Base-by-base conservation (phyloP, 2,797 vertebrate genomes). In the Carduelis carduelis region DNA sequence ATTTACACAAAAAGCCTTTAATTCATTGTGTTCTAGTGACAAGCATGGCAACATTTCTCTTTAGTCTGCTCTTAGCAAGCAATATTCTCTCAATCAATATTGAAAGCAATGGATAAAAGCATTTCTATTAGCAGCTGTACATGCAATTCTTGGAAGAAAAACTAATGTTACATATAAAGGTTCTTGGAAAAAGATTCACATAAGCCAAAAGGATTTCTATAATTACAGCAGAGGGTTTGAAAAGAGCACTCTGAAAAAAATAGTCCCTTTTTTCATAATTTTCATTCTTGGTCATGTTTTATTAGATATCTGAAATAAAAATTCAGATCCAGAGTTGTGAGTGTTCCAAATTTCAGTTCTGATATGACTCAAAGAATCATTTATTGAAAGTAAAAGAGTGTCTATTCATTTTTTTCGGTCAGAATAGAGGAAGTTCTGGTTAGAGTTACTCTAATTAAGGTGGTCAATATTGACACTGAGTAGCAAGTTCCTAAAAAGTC, bases 181-280 rank as follows among this genome's bases (percentile, higher is more conserved):
- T 47, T 87, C 68, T 79, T 83, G 19, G 16, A 47, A 83, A 55
- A 88, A 52, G 17, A 20, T 4, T 19, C 21, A 47, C 14, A 7
- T 8, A 70, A 61, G 12, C 50, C 26, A 87, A 60, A 2, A 66
- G 9, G 4, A 60, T 60, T 71, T 75, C 19, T 64, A 10, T 44
- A 72, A 56, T 69, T 80, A 43, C 55, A 50, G 6, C 2, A 56
- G 5, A 53, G 14, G 37, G 6, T 55, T 35, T 65, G 34, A 57
- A 86, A 89, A 50, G 7, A 49, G 3, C 3, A 37, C 6, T 46
- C 22, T 61, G 37, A 78, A 74, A 64, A 46, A 44, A 11, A 3
- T 12, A 13, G 5, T 34, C 1, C 4, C 3, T 21, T 83, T 64
- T 49, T 34, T 35, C 3, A 34, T 13, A 0, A 3, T 78, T 91